These are phyloP conservation scores for Anagrus nilaparvatae DNA, from an alignment of 1,140 invertebrate species.

Conservation along the genomic window DNA sequence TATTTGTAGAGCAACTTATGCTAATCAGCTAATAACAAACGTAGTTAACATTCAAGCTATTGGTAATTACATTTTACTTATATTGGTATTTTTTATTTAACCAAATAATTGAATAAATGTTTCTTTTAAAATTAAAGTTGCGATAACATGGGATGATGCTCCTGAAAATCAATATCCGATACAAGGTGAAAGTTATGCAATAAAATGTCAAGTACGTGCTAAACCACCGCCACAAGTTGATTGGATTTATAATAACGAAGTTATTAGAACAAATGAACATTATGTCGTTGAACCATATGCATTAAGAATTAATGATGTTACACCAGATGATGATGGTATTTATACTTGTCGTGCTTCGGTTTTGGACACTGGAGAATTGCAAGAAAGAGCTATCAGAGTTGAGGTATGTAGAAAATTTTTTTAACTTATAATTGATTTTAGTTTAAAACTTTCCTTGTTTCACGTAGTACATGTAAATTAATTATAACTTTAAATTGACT, in stretches of 20 bases:
- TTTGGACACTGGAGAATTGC: constrained; percentile 63
- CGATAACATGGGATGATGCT: constrained; percentile 75
- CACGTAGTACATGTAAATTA: neutral
- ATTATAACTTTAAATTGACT: too few relatives aligned
- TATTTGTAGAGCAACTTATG: constrained; percentile 71
- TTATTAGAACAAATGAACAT: constrained; percentile 51
- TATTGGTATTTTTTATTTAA: neutral
- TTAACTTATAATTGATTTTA: too few relatives aligned
- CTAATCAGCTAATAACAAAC: constrained; percentile 51
- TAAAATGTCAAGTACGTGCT: constrained; percentile 75
- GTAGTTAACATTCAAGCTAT: constrained; percentile 63
- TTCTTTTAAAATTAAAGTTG: constrained; percentile 47
- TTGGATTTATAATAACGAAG: constrained; percentile 70
- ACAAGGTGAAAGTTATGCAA: constrained; percentile 61
- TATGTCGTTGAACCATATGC: constrained; percentile 68
- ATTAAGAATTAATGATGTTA: constrained; percentile 65
- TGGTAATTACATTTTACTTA: constrained; percentile 43
- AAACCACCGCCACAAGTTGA: constrained; percentile 73
- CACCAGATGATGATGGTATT: constrained; percentile 69
- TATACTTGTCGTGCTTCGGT: constrained; percentile 80
- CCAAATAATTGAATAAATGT: neutral
- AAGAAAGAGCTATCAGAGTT: constrained; percentile 62
- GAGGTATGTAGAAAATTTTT: constrained; percentile 59
- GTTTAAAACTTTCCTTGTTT: neutral
- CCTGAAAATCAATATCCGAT: constrained; percentile 75